A percentile compares a stretch with the other conserved stretches of the same genome.
Evolutionary conservation across 1,140 invertebrate species (phyloP).

Genomic region (Nilaparvata lugens): DNA sequence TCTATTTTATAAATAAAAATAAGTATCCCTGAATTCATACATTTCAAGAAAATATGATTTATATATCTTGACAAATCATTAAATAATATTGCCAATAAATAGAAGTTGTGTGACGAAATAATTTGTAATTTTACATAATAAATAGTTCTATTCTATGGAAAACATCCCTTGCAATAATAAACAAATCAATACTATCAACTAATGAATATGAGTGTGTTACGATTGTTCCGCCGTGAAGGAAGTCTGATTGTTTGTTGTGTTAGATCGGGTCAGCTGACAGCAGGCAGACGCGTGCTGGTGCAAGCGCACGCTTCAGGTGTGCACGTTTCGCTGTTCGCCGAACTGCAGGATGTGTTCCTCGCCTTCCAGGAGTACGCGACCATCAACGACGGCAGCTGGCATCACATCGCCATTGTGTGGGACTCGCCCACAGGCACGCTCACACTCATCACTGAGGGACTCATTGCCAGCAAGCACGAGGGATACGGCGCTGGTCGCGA

Average conservation of each 20-base stretch:
- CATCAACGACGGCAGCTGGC: slow-evolving; percentile 94
- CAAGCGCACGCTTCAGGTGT: slow-evolving; percentile 86
- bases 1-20: too few species aligned
- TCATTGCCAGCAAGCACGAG: slow-evolving; percentile 83
- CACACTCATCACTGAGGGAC: slow-evolving; percentile 81
- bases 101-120: too few species aligned
- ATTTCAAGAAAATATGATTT: too few species aligned
- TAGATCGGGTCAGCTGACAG: slow-evolving; percentile 68
- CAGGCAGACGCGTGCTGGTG: slow-evolving; percentile 65
- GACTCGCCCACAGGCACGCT: slow-evolving; percentile 77
- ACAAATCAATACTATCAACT: neutral
- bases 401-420: slow-evolving; percentile 91
- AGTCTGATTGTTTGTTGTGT: slow-evolving; percentile 20
- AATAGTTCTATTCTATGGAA: too few species aligned
- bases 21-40: too few species aligned
- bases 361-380: slow-evolving; percentile 86
- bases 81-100: too few species aligned
- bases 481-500: slow-evolving; percentile 69
- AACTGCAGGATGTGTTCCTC: slow-evolving; percentile 80
- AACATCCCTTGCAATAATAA: too few species aligned
- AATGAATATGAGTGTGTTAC: neutral
- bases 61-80: too few species aligned
- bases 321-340: slow-evolving; percentile 78
- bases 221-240: neutral
- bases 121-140: too few species aligned